Percentiles rank a stretch among this genome's conserved stretches.
These are phyloP conservation scores for Aphyosemion australe DNA, from an alignment of 2,113 vertebrate genomes.

Conservation along the genomic window DNA sequence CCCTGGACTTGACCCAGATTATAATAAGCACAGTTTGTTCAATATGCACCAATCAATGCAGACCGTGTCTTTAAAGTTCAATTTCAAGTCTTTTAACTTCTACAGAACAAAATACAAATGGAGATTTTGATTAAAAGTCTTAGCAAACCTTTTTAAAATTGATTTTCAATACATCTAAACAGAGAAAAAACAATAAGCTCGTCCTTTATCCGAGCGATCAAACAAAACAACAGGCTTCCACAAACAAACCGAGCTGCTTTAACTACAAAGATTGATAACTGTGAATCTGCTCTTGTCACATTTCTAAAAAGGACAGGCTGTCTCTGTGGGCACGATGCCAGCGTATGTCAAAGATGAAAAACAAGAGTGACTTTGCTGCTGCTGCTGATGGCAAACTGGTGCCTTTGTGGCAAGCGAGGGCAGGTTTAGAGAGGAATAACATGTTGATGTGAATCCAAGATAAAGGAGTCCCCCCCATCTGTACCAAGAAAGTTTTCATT, in stretches of 20 bases:
- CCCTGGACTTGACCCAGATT: slow-evolving; percentile 2
- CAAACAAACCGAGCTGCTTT: neutral
- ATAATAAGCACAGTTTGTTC: slow-evolving; percentile 14
- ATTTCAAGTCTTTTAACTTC: too few relatives aligned
- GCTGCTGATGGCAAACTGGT: slow-evolving; percentile 24
- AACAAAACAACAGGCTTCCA: too few relatives aligned
- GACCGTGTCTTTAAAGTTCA: too few relatives aligned
- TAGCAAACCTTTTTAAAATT: too few relatives aligned
- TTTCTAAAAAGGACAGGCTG: slow-evolving; percentile 2
- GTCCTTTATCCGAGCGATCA: slow-evolving; percentile 3
- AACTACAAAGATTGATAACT: neutral
- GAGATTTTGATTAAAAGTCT: too few relatives aligned
- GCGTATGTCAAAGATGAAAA: slow-evolving; percentile 28
- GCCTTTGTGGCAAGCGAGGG: slow-evolving; percentile 7
- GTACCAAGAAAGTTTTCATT: slow-evolving; percentile 20
- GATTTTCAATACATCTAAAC: too few relatives aligned
- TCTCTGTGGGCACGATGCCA: neutral
- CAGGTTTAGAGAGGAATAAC: slow-evolving; percentile 33
- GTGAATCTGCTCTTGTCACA: neutral
- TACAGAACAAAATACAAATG: too few relatives aligned
- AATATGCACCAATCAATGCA: neutral
- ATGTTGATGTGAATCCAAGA: slow-evolving; percentile 39
- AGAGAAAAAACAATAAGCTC: neutral
- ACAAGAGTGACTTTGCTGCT: slow-evolving; percentile 10
- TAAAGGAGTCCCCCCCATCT: slow-evolving; percentile 27